These are phyloP conservation scores for Pagetopsis macropterus DNA, from an alignment of 2,797 vertebrate species.

Conservation along the genomic window DNA sequence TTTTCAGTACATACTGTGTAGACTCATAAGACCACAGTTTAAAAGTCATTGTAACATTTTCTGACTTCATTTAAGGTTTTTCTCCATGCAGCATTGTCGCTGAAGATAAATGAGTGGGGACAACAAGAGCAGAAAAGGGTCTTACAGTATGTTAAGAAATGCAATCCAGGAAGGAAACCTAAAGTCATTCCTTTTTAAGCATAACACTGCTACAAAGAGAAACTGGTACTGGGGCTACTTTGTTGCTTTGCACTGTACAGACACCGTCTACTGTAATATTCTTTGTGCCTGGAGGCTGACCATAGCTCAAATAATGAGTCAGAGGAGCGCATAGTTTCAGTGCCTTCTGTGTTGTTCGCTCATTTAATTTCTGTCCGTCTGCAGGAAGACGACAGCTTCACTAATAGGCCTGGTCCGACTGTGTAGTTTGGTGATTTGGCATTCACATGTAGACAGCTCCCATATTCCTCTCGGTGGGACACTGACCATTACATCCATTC, in stretches of 20 bases:
- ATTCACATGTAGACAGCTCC: conserved; percentile 55
- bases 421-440: conserved; percentile 56
- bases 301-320: conserved; percentile 52
- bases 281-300: conserved; percentile 38
- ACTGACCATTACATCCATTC: conserved; percentile 57
- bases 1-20: too few relatives aligned
- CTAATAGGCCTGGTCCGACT: conserved; percentile 55
- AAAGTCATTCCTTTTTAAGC: conserved; percentile 38
- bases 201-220: conserved; percentile 16
- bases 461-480: conserved; percentile 62
- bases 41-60: conserved; percentile 10
- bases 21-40: not conserved
- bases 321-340: conserved; percentile 27
- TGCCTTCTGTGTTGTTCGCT: not conserved
- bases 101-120: conserved; percentile 16
- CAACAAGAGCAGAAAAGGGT: conserved; percentile 12
- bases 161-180: conserved; percentile 13
- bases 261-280: conserved; percentile 30
- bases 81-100: not conserved
- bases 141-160: conserved; percentile 1
- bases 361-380: conserved; percentile 43
- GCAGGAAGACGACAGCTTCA: conserved; percentile 28
- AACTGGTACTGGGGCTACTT: conserved; percentile 42
- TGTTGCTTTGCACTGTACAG: conserved; percentile 38
- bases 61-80: conserved; percentile 5